Evolutionary conservation across 2,888 invertebrate genomes (phyloP), one percentile per base, ranked within the genome.

Genomic region (Hetaerina titia): DNA sequence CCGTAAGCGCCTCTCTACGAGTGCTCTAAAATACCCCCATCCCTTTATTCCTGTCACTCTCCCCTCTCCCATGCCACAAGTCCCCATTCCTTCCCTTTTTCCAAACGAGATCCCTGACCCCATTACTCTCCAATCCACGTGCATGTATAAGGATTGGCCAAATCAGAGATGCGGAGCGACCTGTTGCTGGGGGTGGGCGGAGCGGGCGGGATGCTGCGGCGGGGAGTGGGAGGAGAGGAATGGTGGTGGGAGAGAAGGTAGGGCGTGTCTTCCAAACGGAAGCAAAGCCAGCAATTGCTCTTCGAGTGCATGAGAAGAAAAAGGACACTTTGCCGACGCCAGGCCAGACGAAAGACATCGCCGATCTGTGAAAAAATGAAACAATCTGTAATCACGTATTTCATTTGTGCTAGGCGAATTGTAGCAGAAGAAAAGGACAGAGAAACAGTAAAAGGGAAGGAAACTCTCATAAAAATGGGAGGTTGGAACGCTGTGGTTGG

Each of bases 121-220:
- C 89, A 89, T 89, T 57, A n/a, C 64, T 69, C 92, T 69, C 56
- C 69, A 13, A 25, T 31, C 13, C 64, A 22, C 90, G 22, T 89
- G 45, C 90, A 25, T 63, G 13, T 45, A n/a, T 69, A 74, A 64
- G 22, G 69, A 92, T 92, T 92, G 92, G 92, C 92, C 92, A 92
- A 92, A 92, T 92, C 92, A 92, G 69, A 92, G 64, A 69, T 17
- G 64, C 69, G 69, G 45, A 89, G 58, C 69, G 92, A 92, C 92
- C 92, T 92, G 92, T 92, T 92, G 92, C 92, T 92, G 69, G 64
- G 25, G 45, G 19, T 45, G 92, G 25, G 1, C 31, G 64, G 11
- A 45, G 69, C 5, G n/a, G 19, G n/a, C 22, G 56, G 19, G 56
- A 89, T 56, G 22, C n/a, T 22, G 7, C 5, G 45, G 56, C 31